Conservation (phyloP, 1,140 invertebrate species). For the Halictus rubicundus region DNA sequence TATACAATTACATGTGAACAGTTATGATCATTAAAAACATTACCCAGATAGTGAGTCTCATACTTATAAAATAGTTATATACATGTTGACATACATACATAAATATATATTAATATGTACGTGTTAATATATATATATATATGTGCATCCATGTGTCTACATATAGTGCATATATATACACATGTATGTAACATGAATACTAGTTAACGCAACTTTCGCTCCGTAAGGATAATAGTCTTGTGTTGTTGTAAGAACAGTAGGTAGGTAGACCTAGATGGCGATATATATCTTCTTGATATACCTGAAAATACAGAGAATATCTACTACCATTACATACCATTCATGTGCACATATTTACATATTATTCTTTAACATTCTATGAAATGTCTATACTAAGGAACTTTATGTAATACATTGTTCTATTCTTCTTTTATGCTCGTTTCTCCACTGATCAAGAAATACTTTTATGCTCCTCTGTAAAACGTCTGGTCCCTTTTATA, state of each 20-base stretch:
- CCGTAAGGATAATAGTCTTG: constrained; percentile 13
- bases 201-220: constrained; percentile 49
- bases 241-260: neutral
- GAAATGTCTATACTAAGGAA: neutral
- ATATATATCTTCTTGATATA: constrained; percentile 22
- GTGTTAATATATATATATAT: neutral
- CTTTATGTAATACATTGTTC: constrained; percentile 5
- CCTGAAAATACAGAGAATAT: constrained; percentile 25
- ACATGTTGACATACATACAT: neutral
- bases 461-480: neutral
- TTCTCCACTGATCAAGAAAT: constrained; percentile 34
- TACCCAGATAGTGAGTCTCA: constrained; percentile 3
- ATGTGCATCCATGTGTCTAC: constrained; percentile 32
- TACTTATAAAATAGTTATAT: constrained; percentile 15
- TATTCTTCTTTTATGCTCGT: constrained; percentile 7
- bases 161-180: constrained; percentile 12
- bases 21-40: neutral
- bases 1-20: neutral
- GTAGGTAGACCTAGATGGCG: constrained; percentile 1
- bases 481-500: neutral
- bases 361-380: neutral
- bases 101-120: neutral
- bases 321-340: neutral
- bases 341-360: neutral
- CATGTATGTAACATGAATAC: constrained; percentile 33